Evolutionary conservation across 2,797 vertebrate species (phyloP).

Genomic region (Pangasius djambal): DNA sequence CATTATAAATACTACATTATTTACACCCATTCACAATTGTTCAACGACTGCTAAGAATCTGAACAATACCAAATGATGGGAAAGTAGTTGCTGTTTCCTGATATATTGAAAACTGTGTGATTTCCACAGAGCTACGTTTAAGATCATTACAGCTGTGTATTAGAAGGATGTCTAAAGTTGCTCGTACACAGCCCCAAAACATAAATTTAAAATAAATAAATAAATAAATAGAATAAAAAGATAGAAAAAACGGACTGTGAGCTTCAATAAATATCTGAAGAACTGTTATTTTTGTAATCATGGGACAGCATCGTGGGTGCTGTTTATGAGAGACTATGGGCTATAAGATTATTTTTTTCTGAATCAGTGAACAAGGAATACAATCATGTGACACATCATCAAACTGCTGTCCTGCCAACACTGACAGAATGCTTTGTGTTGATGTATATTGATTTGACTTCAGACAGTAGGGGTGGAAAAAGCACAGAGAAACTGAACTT

Average conservation of each 20-base stretch:
- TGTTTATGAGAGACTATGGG: not conserved
- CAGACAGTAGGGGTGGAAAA: not conserved
- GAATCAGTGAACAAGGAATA: not conserved
- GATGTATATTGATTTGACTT: not conserved
- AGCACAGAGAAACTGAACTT: not conserved
- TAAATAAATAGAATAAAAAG: not conserved
- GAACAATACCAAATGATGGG: not conserved
- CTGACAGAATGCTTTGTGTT: not conserved
- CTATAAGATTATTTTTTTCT: not conserved
- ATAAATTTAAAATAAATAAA: not conserved
- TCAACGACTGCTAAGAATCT: not conserved
- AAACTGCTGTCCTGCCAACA: not conserved
- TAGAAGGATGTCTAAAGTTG: not conserved
- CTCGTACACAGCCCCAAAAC: not conserved
- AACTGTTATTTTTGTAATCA: not conserved
- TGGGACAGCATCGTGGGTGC: not conserved
- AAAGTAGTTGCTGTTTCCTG: not conserved
- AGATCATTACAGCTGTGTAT: not conserved
- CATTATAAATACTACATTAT: conserved; percentile 18
- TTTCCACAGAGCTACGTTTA: not conserved
- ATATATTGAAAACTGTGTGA: not conserved
- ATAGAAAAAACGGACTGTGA: not conserved
- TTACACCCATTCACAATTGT: conserved; percentile 23
- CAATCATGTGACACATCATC: not conserved
- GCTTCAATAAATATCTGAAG: not conserved